Percentiles rank a stretch among this genome's conserved stretches.
Evolutionary conservation across 2,113 vertebrate genomes (phyloP).

Genomic region (Bubo scandiacus): DNA sequence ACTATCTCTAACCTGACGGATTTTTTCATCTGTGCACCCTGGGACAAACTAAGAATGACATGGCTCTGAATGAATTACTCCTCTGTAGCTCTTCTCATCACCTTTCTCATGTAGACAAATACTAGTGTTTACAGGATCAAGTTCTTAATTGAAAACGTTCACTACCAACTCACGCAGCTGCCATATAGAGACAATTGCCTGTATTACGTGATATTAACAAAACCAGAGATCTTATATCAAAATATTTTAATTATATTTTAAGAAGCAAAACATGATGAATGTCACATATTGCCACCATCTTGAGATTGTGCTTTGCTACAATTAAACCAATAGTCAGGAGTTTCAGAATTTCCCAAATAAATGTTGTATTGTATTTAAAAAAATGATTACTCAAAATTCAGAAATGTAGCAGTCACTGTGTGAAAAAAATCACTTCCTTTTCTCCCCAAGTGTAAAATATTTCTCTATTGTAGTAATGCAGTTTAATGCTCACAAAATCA

Average conservation of each 20-base stretch:
- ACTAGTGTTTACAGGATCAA: neutral
- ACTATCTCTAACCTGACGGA: neutral
- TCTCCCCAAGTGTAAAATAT: conserved; percentile 26
- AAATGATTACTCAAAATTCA: neutral
- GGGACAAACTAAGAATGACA: neutral
- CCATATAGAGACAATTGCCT: neutral
- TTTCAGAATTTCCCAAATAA: conserved; percentile 2
- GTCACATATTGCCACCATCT: conserved; percentile 21
- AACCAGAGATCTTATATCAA: neutral
- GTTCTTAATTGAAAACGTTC: neutral
- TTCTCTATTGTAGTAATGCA: conserved; percentile 10
- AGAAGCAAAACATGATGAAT: neutral
- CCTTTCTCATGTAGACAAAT: neutral
- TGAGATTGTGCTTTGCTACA: conserved; percentile 59
- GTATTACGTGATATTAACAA: neutral
- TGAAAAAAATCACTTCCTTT: neutral
- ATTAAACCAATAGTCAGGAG: neutral
- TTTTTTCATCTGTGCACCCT: neutral
- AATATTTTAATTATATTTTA: neutral
- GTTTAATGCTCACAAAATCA: conserved; percentile 40
- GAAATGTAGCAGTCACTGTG: conserved; percentile 5
- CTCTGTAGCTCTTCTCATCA: neutral
- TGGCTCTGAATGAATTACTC: neutral
- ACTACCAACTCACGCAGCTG: neutral
- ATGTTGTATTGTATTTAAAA: neutral